A percentile compares a stretch with the other conserved stretches of the same genome.
Conservation (phyloP, 2,113 vertebrate species). For the Perca fluviatilis region DNA sequence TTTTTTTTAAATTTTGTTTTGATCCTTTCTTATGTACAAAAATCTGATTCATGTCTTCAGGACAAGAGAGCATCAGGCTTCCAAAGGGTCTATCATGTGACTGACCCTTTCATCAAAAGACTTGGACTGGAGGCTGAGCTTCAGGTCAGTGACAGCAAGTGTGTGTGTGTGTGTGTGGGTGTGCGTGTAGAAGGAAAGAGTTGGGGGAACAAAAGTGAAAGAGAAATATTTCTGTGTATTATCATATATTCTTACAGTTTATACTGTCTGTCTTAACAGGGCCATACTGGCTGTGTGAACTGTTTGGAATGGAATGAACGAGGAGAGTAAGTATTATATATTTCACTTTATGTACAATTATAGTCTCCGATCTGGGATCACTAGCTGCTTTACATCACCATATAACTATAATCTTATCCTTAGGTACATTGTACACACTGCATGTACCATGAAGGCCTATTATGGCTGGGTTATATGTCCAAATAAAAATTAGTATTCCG, state of each 20-base stretch:
- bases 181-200: background rate
- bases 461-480: background rate
- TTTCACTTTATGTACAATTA: background rate
- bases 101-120: constrained; percentile 95
- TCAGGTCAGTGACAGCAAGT: constrained; percentile 85
- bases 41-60: constrained; percentile 75
- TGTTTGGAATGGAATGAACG: constrained; percentile 99
- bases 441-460: background rate
- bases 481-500: background rate
- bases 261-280: constrained; percentile 82
- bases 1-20: background rate
- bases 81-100: constrained; percentile 94
- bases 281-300: constrained; percentile 98
- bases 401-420: background rate
- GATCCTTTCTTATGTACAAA: background rate
- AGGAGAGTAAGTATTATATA: constrained; percentile 92
- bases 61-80: constrained; percentile 92
- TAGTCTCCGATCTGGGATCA: background rate
- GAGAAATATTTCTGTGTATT: background rate
- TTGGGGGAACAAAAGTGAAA: background rate
- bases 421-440: background rate
- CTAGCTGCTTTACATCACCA: background rate
- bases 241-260: constrained; percentile 3
- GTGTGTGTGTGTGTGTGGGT: background rate
- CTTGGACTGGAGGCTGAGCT: constrained; percentile 96